Base-by-base conservation (phyloP, 2,888 invertebrate genomes). In the Heliothis peltigera region DNA sequence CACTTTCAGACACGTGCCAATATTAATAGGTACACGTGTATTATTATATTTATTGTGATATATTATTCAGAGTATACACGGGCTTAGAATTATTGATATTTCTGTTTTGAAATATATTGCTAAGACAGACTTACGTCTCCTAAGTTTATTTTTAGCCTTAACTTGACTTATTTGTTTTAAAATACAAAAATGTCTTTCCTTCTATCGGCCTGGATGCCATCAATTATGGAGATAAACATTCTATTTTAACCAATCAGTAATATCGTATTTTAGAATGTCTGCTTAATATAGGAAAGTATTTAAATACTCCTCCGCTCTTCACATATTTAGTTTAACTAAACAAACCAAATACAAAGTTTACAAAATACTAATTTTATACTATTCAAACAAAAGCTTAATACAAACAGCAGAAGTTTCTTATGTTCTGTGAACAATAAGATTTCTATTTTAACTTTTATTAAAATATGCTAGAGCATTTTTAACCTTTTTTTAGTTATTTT, bases 41-140 rank as follows among this genome's bases (percentile, higher is more conserved):
- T 80, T 73, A 77, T 69, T 78, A 77, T 77, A 80, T 77, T 73
- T 80, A 77, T 77, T 73, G 58, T 17, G 35, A 58, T 68, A 58
- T 77, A 67, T 64, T 55, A 49, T 60, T 73, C 53, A 56, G 57
- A 17, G 19, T 4, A n/a, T 59, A 54, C 19, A 56, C 73, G 55
- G 47, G 35, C 19, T 15, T 7, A 19, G 61, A 80, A 73, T 60
- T 64, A 68, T 79, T 73, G 48, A 64, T 64, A 47, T 64, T 54
- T 76, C 46, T 54, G 62, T 55, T 76, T 51, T 58, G 22, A 15
- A 28, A 21, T 2, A 51, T 44, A 25, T 7, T 5, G 6, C 17
- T 18, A 35, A 18, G n/a, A n/a, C n/a, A n/a, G n/a, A n/a, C n/a
- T n/a, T 18, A 21, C 0, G n/a, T 17, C 1, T 1, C 5, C 7